Conservation (phyloP, 1,140 invertebrate species). For the Caerostris extrusa region DNA sequence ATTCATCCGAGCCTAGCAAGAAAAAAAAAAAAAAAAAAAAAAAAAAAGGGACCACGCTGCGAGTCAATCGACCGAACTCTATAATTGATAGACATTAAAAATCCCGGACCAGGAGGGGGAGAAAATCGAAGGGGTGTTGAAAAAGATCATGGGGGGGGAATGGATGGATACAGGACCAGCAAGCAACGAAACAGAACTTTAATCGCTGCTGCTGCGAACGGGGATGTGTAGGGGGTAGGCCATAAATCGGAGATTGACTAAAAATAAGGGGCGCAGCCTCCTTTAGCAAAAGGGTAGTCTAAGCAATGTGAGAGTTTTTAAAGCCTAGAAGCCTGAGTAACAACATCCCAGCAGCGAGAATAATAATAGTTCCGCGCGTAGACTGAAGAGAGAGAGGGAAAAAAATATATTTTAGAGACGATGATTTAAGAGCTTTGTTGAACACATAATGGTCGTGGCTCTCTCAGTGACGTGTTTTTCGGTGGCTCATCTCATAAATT, state of each 20-base stretch:
- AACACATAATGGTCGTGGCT: constrained; percentile 77
- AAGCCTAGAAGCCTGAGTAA: constrained; percentile 57
- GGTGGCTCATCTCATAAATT: constrained; percentile 72
- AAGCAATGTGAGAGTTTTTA: constrained; percentile 71
- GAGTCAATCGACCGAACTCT: constrained; percentile 50
- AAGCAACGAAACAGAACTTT: neutral
- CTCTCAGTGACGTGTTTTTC: constrained; percentile 77
- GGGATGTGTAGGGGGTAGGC: constrained; percentile 5
- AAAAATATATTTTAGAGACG: constrained; percentile 71
- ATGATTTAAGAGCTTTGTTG: constrained; percentile 78
- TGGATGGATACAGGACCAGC: too few species aligned
- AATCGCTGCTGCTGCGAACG: neutral
- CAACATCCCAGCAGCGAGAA: constrained; percentile 50
- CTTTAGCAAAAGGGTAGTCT: neutral
- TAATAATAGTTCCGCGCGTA: constrained; percentile 65
- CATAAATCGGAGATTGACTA: constrained; percentile 77
- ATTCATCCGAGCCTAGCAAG: constrained; percentile 10
- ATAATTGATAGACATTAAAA: constrained; percentile 64
- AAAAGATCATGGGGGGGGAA: constrained; percentile 36
- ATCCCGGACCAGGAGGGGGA: neutral
- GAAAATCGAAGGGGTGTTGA: constrained; percentile 46
- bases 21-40: neutral
- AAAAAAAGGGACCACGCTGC: neutral
- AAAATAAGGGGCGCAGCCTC: constrained; percentile 66
- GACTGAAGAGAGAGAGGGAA: neutral